Conservation (phyloP, 2,113 vertebrate species). For the Cephalopholis sonnerati region DNA sequence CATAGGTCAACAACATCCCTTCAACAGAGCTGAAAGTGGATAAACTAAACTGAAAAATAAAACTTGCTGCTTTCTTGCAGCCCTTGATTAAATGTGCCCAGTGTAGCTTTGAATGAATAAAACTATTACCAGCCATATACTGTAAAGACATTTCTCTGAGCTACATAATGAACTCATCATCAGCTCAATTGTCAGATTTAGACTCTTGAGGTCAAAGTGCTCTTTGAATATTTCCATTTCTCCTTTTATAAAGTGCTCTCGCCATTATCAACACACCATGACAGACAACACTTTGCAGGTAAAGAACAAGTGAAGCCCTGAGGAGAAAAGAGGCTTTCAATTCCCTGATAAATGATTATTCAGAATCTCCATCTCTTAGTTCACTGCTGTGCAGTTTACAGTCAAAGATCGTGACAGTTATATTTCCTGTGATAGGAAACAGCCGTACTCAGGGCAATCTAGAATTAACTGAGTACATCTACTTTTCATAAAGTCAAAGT, state of each 20-base stretch:
- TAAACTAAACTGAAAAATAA: too few relatives aligned
- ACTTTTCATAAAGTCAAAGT: slow-evolving; percentile 30
- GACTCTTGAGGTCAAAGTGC: background rate
- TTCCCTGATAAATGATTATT: background rate
- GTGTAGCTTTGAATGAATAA: background rate
- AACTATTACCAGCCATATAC: too few relatives aligned
- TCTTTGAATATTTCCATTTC: background rate
- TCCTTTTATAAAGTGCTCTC: too few relatives aligned
- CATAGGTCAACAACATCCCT: too few relatives aligned
- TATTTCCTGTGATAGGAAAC: background rate
- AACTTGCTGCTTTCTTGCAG: background rate
- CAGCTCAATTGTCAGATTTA: background rate
- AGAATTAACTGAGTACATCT: slow-evolving; percentile 32
- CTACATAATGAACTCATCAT: background rate
- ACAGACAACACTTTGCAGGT: slow-evolving; percentile 8
- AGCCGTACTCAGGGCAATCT: slow-evolving; percentile 6
- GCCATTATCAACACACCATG: background rate
- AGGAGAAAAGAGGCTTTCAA: slow-evolving; percentile 1
- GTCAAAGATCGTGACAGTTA: slow-evolving; percentile 4
- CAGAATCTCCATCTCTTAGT: background rate
- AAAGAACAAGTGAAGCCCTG: background rate
- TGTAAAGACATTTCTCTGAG: background rate
- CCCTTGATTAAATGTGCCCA: background rate
- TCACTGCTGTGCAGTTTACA: background rate
- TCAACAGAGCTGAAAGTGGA: too few relatives aligned